These are phyloP conservation scores for Eonycteris spelaea DNA, from an alignment of 2,113 vertebrate genomes.

Conservation along the genomic window DNA sequence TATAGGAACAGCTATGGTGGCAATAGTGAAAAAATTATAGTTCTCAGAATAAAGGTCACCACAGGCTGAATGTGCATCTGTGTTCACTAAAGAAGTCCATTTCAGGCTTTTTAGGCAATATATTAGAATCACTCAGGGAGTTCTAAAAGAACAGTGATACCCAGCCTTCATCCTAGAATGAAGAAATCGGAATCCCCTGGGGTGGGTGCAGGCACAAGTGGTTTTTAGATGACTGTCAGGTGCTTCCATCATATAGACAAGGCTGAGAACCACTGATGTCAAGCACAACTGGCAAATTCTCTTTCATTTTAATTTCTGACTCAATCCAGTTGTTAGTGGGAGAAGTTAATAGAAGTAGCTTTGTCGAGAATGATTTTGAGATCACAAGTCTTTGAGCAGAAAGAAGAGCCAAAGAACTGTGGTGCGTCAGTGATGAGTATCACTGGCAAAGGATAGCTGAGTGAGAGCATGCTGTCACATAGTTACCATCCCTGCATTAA, in stretches of 20 bases:
- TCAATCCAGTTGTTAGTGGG: not conserved
- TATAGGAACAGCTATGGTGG: not conserved
- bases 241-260: not conserved
- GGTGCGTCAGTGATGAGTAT: rapidly evolving
- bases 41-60: not conserved
- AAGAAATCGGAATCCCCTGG: not conserved
- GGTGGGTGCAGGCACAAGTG: not conserved
- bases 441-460: not conserved
- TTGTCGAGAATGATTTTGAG: not conserved
- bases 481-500: not conserved
- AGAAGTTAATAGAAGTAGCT: not conserved
- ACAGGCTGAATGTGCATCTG: not conserved
- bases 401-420: not conserved
- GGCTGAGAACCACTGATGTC: not conserved
- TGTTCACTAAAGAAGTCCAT: not conserved
- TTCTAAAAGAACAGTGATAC: not conserved
- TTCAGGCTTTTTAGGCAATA: rapidly evolving
- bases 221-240: not conserved
- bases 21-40: not conserved
- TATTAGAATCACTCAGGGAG: not conserved
- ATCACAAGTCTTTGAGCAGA: not conserved
- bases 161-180: not conserved
- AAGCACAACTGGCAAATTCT: not conserved
- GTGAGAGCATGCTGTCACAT: rapidly evolving
- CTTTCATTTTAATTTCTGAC: not conserved